phyloP scores from a whole-genome alignment of 2,113 vertebrate genomes.

The Chionomys nivalis region DNA sequence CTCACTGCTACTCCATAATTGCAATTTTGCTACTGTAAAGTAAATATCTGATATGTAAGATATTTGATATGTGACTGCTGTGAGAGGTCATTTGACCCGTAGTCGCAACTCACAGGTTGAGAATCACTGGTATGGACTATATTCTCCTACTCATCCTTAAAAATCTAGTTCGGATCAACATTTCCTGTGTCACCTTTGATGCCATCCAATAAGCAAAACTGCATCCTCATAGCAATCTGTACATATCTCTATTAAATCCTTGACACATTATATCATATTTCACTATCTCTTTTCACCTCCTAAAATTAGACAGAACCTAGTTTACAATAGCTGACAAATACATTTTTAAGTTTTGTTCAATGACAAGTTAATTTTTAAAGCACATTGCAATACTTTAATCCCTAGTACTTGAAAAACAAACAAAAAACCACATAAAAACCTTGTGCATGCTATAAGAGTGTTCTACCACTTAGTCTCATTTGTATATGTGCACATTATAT shows the following conservation, averaged over 20 bases:
- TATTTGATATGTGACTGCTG: not conserved
- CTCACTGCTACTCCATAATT: not conserved
- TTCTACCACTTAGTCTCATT: not conserved
- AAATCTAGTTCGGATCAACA: constrained; percentile 12
- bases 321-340: not conserved
- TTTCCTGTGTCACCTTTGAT: not conserved
- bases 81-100: not conserved
- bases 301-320: constrained; percentile 7
- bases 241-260: not conserved
- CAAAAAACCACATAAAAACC: not conserved
- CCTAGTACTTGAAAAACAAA: not conserved
- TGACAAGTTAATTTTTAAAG: not conserved
- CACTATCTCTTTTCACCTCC: constrained; percentile 1
- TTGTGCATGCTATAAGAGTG: not conserved
- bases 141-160: constrained; percentile 21
- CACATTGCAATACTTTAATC: not conserved
- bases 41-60: not conserved
- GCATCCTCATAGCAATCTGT: not conserved
- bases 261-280: not conserved
- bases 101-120: not conserved
- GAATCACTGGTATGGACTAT: constrained; percentile 7
- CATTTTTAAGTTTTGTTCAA: constrained; percentile 16
- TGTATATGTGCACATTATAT: not conserved
- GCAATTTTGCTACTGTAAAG: not conserved
- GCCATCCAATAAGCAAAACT: not conserved